phyloP scores from a whole-genome alignment of 2,797 vertebrate species.

The Chloroceryle amazona region DNA sequence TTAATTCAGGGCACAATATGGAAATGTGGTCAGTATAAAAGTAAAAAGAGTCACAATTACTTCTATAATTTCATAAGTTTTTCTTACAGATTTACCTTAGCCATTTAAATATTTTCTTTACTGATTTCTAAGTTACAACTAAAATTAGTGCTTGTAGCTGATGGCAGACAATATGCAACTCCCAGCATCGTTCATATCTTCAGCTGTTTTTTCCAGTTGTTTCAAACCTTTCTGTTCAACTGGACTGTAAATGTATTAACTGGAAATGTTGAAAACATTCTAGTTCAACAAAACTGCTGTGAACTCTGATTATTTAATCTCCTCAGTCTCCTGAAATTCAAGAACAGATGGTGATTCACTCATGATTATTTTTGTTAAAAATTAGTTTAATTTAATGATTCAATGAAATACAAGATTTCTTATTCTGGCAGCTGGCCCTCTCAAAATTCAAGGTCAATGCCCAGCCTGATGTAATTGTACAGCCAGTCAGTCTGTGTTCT shows the following conservation, averaged over 20 bases:
- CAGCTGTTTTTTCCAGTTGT: neutral
- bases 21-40: rapidly evolving
- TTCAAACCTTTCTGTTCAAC: neutral
- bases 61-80: neutral
- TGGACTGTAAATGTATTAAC: neutral
- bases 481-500: neutral
- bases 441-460: slow-evolving; percentile 36
- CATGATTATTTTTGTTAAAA: slow-evolving; percentile 39
- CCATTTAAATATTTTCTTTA: neutral
- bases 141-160: neutral
- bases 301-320: neutral
- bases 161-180: neutral
- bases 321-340: neutral
- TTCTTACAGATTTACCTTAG: neutral
- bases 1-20: neutral
- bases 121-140: neutral
- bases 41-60: neutral
- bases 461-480: neutral
- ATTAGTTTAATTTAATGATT: slow-evolving; percentile 43
- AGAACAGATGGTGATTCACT: slow-evolving; percentile 35
- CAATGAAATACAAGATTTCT: slow-evolving; percentile 30
- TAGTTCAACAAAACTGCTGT: neutral
- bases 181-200: neutral
- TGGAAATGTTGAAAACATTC: neutral
- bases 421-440: slow-evolving; percentile 1